These are phyloP conservation scores for Vanessa atalanta DNA, from an alignment of 1,140 invertebrate species.

Conservation along the genomic window DNA sequence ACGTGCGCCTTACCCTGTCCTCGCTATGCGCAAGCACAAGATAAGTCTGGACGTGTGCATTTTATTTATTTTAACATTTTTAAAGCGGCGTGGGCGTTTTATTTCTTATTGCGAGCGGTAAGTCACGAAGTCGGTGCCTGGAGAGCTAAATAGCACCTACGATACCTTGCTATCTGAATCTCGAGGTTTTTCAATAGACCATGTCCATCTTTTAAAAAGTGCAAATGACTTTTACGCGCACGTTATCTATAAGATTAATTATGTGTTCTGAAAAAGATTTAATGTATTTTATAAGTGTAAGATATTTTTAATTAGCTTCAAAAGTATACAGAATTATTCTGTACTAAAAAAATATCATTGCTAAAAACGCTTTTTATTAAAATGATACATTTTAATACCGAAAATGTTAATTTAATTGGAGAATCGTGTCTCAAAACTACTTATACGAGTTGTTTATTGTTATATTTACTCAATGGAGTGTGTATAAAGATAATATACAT, in stretches of 20 bases:
- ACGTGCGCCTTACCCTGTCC: constrained; percentile 58
- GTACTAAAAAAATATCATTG: too few relatives aligned
- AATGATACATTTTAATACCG: too few relatives aligned
- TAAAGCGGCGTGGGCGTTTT: constrained; percentile 67
- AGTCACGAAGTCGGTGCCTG: constrained; percentile 77
- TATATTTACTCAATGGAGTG: too few relatives aligned
- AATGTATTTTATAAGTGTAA: constrained; percentile 20
- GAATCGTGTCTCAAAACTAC: too few relatives aligned
- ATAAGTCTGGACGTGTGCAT: constrained; percentile 76
- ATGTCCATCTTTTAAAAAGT: constrained; percentile 43
- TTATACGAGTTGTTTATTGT: too few relatives aligned
- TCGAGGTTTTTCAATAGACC: constrained; percentile 60
- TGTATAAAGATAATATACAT: too few relatives aligned
- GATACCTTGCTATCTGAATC: constrained; percentile 51
- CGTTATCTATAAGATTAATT: constrained; percentile 38
- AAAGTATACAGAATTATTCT: too few relatives aligned
- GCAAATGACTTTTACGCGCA: constrained; percentile 37
- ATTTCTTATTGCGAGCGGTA: constrained; percentile 72
- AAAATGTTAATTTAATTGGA: too few relatives aligned
- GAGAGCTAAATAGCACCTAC: constrained; percentile 77
- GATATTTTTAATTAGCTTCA: not conserved
- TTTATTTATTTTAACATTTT: constrained; percentile 81
- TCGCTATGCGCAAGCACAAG: constrained; percentile 65
- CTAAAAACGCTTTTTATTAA: too few relatives aligned
- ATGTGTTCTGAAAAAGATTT: constrained; percentile 25